A percentile compares a stretch with the other conserved stretches of the same genome.
Evolutionary conservation across 2,113 vertebrate genomes (phyloP).

Genomic region (Rhipidura dahli): DNA sequence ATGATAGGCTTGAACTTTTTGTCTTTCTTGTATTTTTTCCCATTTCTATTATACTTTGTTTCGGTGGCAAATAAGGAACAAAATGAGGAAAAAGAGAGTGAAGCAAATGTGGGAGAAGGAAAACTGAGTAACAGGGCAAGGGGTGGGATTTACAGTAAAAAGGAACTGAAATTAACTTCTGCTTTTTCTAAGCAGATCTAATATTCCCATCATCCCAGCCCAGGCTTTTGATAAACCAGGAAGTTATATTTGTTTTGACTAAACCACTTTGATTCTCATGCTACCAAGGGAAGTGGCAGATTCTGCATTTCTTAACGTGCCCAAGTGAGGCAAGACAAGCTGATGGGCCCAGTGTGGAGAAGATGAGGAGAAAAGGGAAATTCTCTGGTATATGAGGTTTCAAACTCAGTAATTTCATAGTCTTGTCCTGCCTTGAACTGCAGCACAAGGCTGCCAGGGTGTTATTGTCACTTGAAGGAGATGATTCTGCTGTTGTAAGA

Average conservation of each 20-base stretch:
- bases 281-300: neutral
- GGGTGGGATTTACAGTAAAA: neutral
- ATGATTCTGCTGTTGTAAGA: neutral
- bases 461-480: neutral
- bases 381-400: neutral
- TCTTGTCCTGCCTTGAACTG: neutral
- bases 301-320: neutral
- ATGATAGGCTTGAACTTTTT: neutral
- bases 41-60: neutral
- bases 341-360: neutral
- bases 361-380: neutral
- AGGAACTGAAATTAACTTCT: constrained; percentile 7
- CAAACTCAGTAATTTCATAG: neutral
- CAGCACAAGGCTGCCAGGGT: neutral
- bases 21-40: fast-evolving
- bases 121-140: neutral
- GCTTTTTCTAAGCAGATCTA: neutral
- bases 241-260: neutral
- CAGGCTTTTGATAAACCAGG: neutral
- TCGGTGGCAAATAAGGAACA: neutral
- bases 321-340: neutral
- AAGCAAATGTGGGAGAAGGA: neutral
- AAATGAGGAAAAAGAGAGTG: neutral
- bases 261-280: neutral
- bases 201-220: neutral